A percentile compares a stretch with the other conserved stretches of the same genome.
phyloP scores from a whole-genome alignment of 2,797 vertebrate species.

The Atherinosoma microstoma region DNA sequence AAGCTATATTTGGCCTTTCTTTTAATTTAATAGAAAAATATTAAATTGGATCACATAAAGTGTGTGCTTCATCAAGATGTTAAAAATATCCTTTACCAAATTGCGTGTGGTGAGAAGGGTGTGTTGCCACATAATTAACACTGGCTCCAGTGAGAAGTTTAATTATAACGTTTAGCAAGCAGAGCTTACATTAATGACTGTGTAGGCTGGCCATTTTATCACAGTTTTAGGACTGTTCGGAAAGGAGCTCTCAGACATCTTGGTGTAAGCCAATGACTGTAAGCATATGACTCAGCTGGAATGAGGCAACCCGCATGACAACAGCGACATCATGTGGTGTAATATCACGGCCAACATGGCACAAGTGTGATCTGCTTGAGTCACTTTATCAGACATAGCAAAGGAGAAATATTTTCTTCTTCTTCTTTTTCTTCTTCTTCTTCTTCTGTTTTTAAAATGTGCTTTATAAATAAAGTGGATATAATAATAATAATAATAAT shows the following conservation, averaged over 20 bases:
- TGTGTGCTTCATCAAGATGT: conserved; percentile 1
- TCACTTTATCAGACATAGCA: no score
- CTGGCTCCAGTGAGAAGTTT: conserved; percentile 1
- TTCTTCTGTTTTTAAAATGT: no score
- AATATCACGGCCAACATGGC: background rate
- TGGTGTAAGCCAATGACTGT: background rate
- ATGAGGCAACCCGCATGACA: conserved; percentile 6
- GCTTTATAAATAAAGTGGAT: no score
- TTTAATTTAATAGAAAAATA: background rate
- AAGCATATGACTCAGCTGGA: background rate
- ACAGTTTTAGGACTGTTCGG: conserved; percentile 3
- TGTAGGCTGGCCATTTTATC: conserved; percentile 10
- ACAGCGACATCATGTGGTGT: conserved; percentile 57
- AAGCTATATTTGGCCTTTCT: background rate
- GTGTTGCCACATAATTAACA: conserved; percentile 48
- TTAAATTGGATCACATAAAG: background rate
- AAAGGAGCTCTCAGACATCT: background rate
- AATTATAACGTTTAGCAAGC: conserved; percentile 34
- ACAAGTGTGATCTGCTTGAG: no score
- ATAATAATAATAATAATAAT: no score
- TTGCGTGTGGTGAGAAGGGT: conserved; percentile 16
- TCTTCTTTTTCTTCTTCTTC: no score
- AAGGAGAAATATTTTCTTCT: no score
- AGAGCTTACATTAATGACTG: conserved; percentile 17
- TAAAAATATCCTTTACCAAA: background rate